A percentile compares a stretch with the other conserved stretches of the same genome.
These are phyloP conservation scores for Blomia tropicalis DNA, from an alignment of 2,888 invertebrate species.

Conservation along the genomic window DNA sequence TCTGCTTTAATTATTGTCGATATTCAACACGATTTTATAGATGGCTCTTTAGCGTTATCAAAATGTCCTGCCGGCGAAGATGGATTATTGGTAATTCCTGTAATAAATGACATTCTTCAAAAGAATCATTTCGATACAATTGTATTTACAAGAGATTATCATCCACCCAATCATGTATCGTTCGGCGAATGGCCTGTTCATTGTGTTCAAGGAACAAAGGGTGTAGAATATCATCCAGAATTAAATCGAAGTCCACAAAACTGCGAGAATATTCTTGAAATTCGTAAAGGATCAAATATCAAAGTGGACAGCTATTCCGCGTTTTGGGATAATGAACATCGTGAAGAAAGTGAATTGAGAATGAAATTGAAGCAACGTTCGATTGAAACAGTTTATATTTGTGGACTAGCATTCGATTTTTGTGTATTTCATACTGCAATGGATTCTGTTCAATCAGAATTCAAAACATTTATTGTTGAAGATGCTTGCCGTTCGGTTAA, in stretches of 20 bases:
- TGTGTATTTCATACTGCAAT: constrained; percentile 51
- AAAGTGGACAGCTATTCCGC: constrained; percentile 94
- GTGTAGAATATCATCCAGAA: constrained; percentile 76
- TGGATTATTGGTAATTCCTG: constrained; percentile 72
- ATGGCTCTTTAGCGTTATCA: constrained; percentile 78
- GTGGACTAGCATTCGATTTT: constrained; percentile 85
- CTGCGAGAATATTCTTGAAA: constrained; percentile 32
- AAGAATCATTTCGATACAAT: constrained; percentile 44
- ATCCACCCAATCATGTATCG: constrained; percentile 85
- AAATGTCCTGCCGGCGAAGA: constrained; percentile 81
- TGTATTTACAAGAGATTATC: constrained; percentile 92
- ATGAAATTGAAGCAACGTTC: constrained; percentile 59
- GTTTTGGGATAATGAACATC: constrained; percentile 91
- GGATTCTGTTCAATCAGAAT: constrained; percentile 25
- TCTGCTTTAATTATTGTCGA: constrained; percentile 82
- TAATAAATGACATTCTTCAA: constrained; percentile 62
- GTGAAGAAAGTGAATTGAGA: constrained; percentile 66
- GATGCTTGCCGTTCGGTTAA: not conserved
- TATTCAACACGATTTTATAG: constrained; percentile 95
- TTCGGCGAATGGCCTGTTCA: constrained; percentile 80
- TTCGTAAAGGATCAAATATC: constrained; percentile 80
- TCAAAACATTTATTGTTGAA: not conserved
- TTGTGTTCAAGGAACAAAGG: constrained; percentile 89
- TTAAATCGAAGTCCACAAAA: constrained; percentile 54
- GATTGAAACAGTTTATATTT: constrained; percentile 80